phyloP scores from a whole-genome alignment of 37 sponge, comb jelly and placozoan species.

The Theonella swinhoei region DNA sequence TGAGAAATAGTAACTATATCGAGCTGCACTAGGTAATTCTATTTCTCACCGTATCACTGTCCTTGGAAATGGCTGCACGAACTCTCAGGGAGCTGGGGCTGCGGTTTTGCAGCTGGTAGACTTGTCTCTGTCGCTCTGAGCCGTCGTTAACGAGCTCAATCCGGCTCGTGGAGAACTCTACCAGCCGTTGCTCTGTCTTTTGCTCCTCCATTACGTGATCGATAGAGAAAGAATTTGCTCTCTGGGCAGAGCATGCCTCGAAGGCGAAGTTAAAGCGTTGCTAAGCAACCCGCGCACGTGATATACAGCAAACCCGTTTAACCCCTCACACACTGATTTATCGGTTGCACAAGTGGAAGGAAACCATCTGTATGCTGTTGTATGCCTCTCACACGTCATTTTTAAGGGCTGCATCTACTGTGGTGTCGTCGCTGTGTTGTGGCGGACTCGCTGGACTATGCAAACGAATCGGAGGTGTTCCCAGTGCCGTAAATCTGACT shows the following conservation, averaged over 20 bases:
- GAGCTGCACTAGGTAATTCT: too few relatives aligned
- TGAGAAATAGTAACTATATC: too few relatives aligned
- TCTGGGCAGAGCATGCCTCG: too few relatives aligned
- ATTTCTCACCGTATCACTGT: conserved; percentile 41
- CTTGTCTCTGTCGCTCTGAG: not conserved
- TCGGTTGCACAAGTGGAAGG: too few relatives aligned
- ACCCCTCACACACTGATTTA: not conserved
- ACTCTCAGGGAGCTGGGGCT: conserved; percentile 11
- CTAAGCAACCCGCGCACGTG: too few relatives aligned
- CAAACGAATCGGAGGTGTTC: not conserved
- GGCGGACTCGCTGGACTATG: not conserved
- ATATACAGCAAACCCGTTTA: not conserved
- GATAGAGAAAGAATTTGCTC: too few relatives aligned
- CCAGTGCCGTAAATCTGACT: not conserved
- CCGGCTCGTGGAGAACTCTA: conserved; percentile 31
- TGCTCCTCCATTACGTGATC: not conserved
- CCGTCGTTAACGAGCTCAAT: conserved; percentile 15
- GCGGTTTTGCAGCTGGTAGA: conserved; percentile 35
- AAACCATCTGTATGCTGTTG: too few relatives aligned
- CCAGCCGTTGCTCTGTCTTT: not conserved
- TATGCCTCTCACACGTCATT: not conserved
- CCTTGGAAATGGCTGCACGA: conserved; percentile 21
- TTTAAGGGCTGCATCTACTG: not conserved
- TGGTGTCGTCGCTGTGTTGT: not conserved
- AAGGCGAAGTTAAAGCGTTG: not conserved